Evolutionary conservation across 1,140 invertebrate species (phyloP), one percentile per base, ranked within the genome.

Genomic region (Calycopis cecrops): DNA sequence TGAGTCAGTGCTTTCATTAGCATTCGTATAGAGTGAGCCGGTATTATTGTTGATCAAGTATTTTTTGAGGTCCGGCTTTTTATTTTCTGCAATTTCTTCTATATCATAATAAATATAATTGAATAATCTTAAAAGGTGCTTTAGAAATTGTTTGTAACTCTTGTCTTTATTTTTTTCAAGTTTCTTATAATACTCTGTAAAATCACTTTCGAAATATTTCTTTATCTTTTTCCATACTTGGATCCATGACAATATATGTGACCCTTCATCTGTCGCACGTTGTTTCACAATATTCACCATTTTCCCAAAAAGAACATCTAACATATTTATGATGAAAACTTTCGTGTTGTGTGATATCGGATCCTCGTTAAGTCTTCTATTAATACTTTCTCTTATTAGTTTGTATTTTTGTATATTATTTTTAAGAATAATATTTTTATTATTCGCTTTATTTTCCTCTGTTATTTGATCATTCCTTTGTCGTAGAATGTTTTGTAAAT

Each of bases 291-390:
- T 28, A 28, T 28, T 28, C 21, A 76, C 34, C 47, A 79, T 48
- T 35, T 63, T 60, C 1, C 61, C 63, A 47, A 82, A 66, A 35
- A 82, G 63, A 51, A 69, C 60, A 33, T 85, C 73, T 16, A 85
- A 59, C 2, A 74, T 76, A 47, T 60, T 68, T 12, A 60, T 60
- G 10, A 85, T 62, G 2, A 76, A 52, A 16, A 50, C 55, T 21
- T 69, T 69, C 4, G 74, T 78, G 60, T 70, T 66, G 6, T 60
- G 48, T 0, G 74, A 71, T n/a, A 76, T 60, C 0, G 50, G 21
- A 61, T 80, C 79, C 38, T 72, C 68, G 12, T 58, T 54, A 35
- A 85, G 38, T 1, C 60, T 62, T n/a, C 48, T 54, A 12, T 65
- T 60, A 12, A 84, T 82, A 48, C 72, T 69, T 1, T 66, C 48